Evolutionary conservation across 2,888 invertebrate species (phyloP).

Genomic region (Cenopis cana): DNA sequence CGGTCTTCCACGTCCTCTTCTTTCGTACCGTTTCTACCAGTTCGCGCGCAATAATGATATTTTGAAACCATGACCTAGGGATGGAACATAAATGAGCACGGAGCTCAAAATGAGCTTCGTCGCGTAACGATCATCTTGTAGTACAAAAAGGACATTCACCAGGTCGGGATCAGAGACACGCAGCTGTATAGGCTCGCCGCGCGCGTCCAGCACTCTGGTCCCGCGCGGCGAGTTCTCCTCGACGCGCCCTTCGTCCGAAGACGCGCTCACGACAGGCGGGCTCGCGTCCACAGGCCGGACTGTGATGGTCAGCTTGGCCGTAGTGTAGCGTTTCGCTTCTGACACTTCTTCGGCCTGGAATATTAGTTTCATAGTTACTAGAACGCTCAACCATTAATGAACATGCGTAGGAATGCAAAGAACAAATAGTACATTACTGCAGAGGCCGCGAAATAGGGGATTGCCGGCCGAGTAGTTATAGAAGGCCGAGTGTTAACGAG

Average conservation of each 20-base stretch:
- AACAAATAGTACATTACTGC: too few species aligned
- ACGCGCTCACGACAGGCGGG: constrained; percentile 91
- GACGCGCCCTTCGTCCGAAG: constrained; percentile 90
- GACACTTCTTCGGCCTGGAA: constrained; percentile 92
- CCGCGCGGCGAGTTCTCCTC: constrained; percentile 94
- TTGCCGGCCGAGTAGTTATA: too few species aligned
- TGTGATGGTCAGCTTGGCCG: constrained; percentile 91
- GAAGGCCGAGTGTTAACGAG: too few species aligned
- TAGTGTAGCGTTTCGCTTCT: constrained; percentile 91
- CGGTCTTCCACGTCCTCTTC: too few species aligned
- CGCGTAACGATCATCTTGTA: constrained; percentile 75
- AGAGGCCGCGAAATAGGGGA: too few species aligned
- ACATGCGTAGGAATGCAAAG: too few species aligned
- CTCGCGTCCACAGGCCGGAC: constrained; percentile 95
- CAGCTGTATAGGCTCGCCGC: constrained; percentile 88
- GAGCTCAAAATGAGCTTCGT: too few species aligned
- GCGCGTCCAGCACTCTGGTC: constrained; percentile 89
- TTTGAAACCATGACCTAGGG: too few species aligned
- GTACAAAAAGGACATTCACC: constrained; percentile 78
- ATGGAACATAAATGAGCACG: too few species aligned
- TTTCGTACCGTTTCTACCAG: too few species aligned
- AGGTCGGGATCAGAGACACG: constrained; percentile 94
- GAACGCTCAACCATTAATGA: not conserved
- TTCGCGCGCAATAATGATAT: too few species aligned
- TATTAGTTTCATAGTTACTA: not conserved